phyloP scores from a whole-genome alignment of 2,888 invertebrate species.

The Rugalucina vietnamica region DNA sequence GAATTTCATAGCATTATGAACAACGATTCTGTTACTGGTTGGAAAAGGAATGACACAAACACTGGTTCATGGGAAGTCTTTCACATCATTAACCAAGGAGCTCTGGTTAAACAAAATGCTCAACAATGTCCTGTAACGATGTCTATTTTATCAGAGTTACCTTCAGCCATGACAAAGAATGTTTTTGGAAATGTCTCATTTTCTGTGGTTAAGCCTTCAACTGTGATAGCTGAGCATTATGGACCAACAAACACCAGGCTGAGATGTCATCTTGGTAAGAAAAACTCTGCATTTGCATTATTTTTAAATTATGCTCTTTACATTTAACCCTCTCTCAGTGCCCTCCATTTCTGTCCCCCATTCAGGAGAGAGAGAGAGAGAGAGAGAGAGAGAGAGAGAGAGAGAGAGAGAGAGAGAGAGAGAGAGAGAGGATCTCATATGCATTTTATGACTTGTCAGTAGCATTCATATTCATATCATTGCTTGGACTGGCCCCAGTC shows the following conservation, averaged over 20 bases:
- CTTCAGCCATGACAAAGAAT: constrained; percentile 73
- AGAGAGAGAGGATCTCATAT: too few relatives aligned
- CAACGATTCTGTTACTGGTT: constrained; percentile 41
- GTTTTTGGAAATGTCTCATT: constrained; percentile 82
- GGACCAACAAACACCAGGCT: constrained; percentile 81
- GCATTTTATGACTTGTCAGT: too few relatives aligned
- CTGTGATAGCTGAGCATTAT: constrained; percentile 77
- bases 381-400: too few relatives aligned
- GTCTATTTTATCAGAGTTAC: constrained; percentile 64
- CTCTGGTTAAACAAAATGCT: constrained; percentile 65
- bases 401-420: too few relatives aligned
- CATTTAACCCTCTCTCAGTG: too few relatives aligned
- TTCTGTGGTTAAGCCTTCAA: constrained; percentile 80
- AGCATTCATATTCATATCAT: too few relatives aligned
- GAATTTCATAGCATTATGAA: constrained; percentile 57
- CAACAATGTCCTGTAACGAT: constrained; percentile 75
- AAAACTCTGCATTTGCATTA: background rate
- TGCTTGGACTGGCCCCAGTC: too few relatives aligned
- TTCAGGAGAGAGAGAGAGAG: too few relatives aligned
- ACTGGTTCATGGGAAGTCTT: constrained; percentile 77
- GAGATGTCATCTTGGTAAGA: constrained; percentile 80
- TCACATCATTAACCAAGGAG: constrained; percentile 80
- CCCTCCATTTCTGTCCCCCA: too few relatives aligned
- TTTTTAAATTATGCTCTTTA: too few relatives aligned
- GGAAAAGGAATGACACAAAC: constrained; percentile 77